These are phyloP conservation scores for Ramazzottius varieornatus DNA, from an alignment of 2,888 invertebrate genomes.

Conservation along the genomic window DNA sequence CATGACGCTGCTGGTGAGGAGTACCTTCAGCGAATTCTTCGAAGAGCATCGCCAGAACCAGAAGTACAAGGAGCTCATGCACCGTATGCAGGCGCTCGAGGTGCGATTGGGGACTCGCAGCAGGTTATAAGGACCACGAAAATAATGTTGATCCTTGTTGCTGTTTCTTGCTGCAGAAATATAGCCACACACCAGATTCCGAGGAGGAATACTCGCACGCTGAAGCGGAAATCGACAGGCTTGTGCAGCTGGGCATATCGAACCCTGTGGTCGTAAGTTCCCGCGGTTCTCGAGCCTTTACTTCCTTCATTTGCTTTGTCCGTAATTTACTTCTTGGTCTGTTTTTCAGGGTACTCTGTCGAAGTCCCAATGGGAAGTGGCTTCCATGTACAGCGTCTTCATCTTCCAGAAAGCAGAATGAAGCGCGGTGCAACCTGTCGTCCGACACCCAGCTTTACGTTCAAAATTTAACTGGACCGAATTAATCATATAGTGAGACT, in stretches of 20 bases:
- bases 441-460: background rate
- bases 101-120: slow-evolving; percentile 10
- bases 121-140: background rate
- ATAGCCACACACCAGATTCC: background rate
- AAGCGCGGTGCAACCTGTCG: background rate
- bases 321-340: too few relatives aligned
- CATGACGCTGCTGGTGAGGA: slow-evolving; percentile 25
- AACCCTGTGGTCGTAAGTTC: too few relatives aligned
- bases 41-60: slow-evolving; percentile 30
- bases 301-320: too few relatives aligned
- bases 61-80: slow-evolving; percentile 35
- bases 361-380: background rate
- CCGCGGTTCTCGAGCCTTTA: too few relatives aligned
- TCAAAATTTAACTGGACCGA: too few relatives aligned
- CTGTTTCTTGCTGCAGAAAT: background rate
- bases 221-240: background rate
- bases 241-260: background rate
- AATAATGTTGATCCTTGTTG: background rate
- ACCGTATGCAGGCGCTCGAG: slow-evolving; percentile 37
- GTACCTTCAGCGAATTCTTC: slow-evolving; percentile 49
- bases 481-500: too few relatives aligned
- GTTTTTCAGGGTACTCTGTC: background rate
- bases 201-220: too few relatives aligned
- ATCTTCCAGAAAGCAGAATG: background rate
- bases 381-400: background rate